These are phyloP conservation scores for Muscidifurax raptorellus DNA, from an alignment of 1,140 invertebrate genomes.

Conservation along the genomic window DNA sequence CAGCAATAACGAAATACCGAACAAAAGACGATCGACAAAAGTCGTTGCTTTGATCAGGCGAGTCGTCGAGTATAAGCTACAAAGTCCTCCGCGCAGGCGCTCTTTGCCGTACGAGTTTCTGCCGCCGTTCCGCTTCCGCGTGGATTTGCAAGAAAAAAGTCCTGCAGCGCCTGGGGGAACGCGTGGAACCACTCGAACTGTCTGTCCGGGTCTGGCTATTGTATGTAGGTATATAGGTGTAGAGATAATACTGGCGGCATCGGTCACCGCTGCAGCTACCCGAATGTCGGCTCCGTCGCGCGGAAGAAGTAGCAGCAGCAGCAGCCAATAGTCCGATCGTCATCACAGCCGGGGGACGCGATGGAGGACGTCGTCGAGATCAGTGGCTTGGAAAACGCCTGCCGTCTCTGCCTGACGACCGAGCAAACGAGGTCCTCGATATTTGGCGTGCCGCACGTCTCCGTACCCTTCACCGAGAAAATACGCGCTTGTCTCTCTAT, in stretches of 20 bases:
- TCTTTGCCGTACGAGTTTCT: background rate
- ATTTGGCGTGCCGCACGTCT: conserved; percentile 69
- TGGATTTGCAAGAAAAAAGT: background rate
- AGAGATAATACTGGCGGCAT: background rate
- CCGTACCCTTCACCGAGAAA: conserved; percentile 75
- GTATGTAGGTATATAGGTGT: background rate
- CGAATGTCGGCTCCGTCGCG: background rate
- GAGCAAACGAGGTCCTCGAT: conserved; percentile 75
- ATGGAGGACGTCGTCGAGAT: conserved; percentile 69
- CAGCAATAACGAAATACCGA: too few relatives aligned
- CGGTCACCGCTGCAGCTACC: background rate
- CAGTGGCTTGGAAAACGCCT: conserved; percentile 72
- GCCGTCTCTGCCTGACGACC: conserved; percentile 79
- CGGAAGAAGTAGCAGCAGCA: background rate
- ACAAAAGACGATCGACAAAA: background rate
- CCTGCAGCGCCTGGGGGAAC: background rate
- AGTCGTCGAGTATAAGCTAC: background rate
- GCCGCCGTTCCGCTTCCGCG: background rate
- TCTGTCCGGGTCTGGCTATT: background rate
- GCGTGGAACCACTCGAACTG: background rate
- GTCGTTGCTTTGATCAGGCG: background rate
- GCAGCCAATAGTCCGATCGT: background rate
- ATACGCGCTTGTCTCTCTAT: conserved; percentile 79
- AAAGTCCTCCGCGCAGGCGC: background rate
- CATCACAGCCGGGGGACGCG: background rate